These are phyloP conservation scores for Pseudococcus viburni DNA, from an alignment of 2,888 invertebrate genomes.

Conservation along the genomic window DNA sequence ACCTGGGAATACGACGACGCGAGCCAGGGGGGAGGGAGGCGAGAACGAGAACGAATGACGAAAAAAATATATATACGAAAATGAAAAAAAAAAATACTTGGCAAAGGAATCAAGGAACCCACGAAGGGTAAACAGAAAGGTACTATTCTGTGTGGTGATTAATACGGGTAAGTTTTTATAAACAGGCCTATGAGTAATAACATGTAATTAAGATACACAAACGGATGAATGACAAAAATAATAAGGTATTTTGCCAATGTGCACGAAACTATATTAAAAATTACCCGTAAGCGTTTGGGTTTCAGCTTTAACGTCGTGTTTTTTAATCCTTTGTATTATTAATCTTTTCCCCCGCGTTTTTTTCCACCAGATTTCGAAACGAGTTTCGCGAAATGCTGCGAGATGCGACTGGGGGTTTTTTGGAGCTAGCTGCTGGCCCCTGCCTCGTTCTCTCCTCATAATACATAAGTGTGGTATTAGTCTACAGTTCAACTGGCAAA, in stretches of 20 bases:
- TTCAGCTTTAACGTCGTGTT: conserved; percentile 30
- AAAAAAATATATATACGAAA: neutral
- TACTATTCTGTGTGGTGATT: conserved; percentile 50
- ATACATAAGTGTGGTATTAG: neutral
- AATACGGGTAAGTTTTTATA: conserved; percentile 56
- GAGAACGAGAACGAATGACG: neutral
- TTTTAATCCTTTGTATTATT: conserved; percentile 42
- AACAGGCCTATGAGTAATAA: conserved; percentile 60
- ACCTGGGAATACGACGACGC: conserved; percentile 20
- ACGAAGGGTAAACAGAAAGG: conserved; percentile 56
- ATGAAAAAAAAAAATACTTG: conserved; percentile 20
- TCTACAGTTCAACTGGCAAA: too few relatives aligned
- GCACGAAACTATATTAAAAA: conserved; percentile 50
- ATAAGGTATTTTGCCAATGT: conserved; percentile 56
- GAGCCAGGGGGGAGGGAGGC: neutral
- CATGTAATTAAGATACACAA: conserved; percentile 60
- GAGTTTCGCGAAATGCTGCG: too few relatives aligned
- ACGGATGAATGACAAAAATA: conserved; percentile 61
- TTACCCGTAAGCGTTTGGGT: conserved; percentile 31
- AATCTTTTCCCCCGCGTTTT: conserved; percentile 6
- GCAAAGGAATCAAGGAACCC: conserved; percentile 44
- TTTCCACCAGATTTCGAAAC: neutral
- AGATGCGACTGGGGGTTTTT: too few relatives aligned
- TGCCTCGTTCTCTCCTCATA: too few relatives aligned
- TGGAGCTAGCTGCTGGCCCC: too few relatives aligned